A percentile compares a stretch with the other conserved stretches of the same genome.
Conservation (phyloP, 1,140 invertebrate genomes). For the Microplitis demolitor region DNA sequence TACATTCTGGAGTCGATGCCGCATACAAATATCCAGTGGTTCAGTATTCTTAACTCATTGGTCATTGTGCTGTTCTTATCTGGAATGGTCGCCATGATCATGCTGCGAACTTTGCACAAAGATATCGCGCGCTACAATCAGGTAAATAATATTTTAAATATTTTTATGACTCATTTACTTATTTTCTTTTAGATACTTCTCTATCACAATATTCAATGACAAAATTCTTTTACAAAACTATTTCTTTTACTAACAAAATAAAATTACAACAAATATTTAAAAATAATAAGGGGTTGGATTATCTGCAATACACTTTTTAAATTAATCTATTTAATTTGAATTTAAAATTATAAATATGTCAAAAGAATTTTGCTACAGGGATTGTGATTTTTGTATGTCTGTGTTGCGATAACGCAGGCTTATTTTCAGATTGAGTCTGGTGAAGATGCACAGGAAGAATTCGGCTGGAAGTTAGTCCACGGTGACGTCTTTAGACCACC, state of each 20-base stretch:
- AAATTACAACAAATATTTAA: background rate
- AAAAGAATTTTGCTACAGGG: conserved; percentile 9
- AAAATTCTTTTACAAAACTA: background rate
- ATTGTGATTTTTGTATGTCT: conserved; percentile 42
- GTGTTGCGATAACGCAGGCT: conserved; percentile 54
- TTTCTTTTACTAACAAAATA: background rate
- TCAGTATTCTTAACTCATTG: conserved; percentile 89
- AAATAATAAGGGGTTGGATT: background rate
- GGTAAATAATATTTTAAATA: conserved; percentile 54
- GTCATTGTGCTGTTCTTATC: conserved; percentile 90
- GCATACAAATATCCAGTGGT: conserved; percentile 99
- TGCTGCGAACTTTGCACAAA: conserved; percentile 95
- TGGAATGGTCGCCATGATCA: conserved; percentile 99
- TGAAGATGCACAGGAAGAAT: conserved; percentile 98
- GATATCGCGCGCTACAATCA: conserved; percentile 99
- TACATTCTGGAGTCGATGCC: conserved; percentile 98
- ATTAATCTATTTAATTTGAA: background rate
- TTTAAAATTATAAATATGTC: background rate
- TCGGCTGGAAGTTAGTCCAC: conserved; percentile 98
- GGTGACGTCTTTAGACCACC: conserved; percentile 95
- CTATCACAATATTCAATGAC: background rate
- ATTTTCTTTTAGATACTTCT: background rate
- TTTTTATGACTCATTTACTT: background rate
- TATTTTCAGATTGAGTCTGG: conserved; percentile 82
- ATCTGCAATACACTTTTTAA: too few species aligned